Evolutionary conservation across 1,140 invertebrate species (phyloP).

Genomic region (Caenorhabditis remanei): DNA sequence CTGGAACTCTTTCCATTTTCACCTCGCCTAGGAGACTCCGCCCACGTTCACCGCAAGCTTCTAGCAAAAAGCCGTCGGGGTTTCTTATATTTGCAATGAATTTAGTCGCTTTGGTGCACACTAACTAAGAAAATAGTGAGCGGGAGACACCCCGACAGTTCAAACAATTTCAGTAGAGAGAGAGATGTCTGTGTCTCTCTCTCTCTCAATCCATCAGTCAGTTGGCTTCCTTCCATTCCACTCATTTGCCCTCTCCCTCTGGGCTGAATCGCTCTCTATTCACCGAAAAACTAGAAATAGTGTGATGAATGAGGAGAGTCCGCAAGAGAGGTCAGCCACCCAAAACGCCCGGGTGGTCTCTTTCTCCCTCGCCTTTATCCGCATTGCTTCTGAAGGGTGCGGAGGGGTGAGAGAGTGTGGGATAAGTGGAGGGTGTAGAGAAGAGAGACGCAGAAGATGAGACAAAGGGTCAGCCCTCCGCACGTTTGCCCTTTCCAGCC

Average conservation of each 20-base stretch:
- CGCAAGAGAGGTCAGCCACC: neutral
- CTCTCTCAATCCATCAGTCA: too few species aligned
- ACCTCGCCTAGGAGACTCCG: neutral
- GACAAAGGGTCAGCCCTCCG: neutral
- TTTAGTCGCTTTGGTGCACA: too few species aligned
- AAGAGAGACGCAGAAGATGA: neutral
- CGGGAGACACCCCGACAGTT: neutral
- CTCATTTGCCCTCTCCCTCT: too few species aligned
- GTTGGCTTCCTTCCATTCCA: too few species aligned
- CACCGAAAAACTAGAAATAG: neutral
- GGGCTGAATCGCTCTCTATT: too few species aligned
- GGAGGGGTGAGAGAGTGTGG: neutral
- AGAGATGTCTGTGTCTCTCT: too few species aligned
- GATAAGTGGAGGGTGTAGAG: too few species aligned
- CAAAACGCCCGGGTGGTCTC: slow-evolving; percentile 17
- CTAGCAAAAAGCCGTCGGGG: too few species aligned
- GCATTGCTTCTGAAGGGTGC: too few species aligned
- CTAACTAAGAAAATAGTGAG: too few species aligned
- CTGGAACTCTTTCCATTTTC: too few species aligned
- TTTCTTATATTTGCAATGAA: too few species aligned
- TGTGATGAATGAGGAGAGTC: neutral
- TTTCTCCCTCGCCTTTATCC: neutral
- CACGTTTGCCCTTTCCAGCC: neutral
- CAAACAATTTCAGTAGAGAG: neutral
- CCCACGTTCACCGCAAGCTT: neutral